Evolutionary conservation across 92 coral and sea anemone genomes (phyloP), one percentile per base, ranked within the genome.

Genomic region (Porites evermanni): DNA sequence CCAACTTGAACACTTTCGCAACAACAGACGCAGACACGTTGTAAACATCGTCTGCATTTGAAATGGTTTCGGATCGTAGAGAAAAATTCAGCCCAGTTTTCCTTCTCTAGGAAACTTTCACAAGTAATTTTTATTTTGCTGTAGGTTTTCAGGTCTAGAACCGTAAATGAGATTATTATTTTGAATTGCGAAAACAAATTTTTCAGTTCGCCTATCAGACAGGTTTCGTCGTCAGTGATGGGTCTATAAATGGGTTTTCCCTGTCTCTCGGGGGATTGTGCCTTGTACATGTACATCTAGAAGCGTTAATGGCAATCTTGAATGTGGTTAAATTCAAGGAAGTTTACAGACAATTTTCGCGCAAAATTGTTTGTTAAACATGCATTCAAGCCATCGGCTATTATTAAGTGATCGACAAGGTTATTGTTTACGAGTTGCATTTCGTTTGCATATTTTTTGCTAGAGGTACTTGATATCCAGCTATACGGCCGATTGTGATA

Each of bases 211-310:
- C 23, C 19, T 14, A 14, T 16, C 18, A 14, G 20, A 63, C 67
- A 13, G 21, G 18, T 63, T 63, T 26, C 29, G 3, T 26, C 29
- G 3, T 63, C 67, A 63, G 67, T 18, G 47, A 38, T 38, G 47
- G 47, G 47, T 20, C 67, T 54, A 8, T 63, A 20, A 18, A 63
- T 63, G 74, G 74, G 74, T 69, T 69, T 69, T 69, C 74, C 74
- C 74, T 69, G 74, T 23, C 74, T 18, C 6, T 23, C 12, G 12
- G 3, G 44, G 61, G 14, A 11, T 56, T 56, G 5, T 38, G 47
- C 6, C 47, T 38, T 38, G 47, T 0, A 38, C 47, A 38, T 4
- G 47, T 38, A 38, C 47, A 38, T 38, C 47, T 4, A 38, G 47
- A 38, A 38, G 47, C 47, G 47, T 3, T 38, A 3, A 38, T 38